Evolutionary conservation across 2,113 vertebrate species (phyloP), one percentile per base, ranked within the genome.

Genomic region (Scomber colias): DNA sequence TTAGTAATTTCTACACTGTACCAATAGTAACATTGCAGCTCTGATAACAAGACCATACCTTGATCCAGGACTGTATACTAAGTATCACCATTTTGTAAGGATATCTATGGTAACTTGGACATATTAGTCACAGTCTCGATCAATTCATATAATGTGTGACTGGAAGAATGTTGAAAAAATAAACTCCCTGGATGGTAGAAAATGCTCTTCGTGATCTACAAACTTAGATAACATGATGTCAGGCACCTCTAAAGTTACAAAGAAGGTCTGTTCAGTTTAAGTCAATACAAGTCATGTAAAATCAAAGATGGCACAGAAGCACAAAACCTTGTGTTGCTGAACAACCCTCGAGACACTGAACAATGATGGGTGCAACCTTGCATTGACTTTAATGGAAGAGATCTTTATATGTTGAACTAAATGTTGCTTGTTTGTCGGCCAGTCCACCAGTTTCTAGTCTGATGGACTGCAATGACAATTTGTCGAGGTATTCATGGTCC

Each of bases 51-150:
- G 5, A 50, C 11, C 17, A 5, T 48, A 9, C 44, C 46, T 48
- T 16, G 27, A 73, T 71, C 67, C 14, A 40, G 13, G 19, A 30
- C 14, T 8, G 3, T 19, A 2, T 11, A 31, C 3, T 12, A 53
- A 11, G 9, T 48, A 35, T 50, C 40, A 49, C 10, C 19, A 35
- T 61, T 49, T 13, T 21, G 24, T 31, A 55, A 12, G 11, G 40
- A 14, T 21, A 46, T 76, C 27, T 70, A 15, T 11, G 14, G 9
- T 8, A 62, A 55, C 53, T 15, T 69, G 49, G 21, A 61, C 50
- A 67, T 75, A 64, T 65, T 27, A 57, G 17, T 72, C 56, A 83
- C 46, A 81, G 24, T 27, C 24, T 27, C 24, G 70, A 75, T 30
- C 46, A 6, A 27, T 9, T 48, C 2, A 9, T 27, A 30, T 57